Evolutionary conservation across 2,888 invertebrate species (phyloP), one percentile per base, ranked within the genome.

Genomic region (Oscheius sp.): DNA sequence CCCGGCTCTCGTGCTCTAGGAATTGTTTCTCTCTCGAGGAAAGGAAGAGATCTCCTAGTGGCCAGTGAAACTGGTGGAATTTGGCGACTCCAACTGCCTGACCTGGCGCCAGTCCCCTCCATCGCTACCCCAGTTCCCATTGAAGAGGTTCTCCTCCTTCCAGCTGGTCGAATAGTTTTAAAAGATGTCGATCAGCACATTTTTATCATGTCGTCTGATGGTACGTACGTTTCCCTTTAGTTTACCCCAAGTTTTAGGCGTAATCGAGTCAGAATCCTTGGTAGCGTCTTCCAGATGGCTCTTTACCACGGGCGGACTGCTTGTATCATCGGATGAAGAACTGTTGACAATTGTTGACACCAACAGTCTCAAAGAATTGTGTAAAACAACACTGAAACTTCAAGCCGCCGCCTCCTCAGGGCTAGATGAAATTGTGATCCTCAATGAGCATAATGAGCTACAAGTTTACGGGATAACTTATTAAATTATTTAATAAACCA

Each of bases 61-160:
- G 66, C 66, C 9, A 66, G 66, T 66, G 66, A 66, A 27, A 66
- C 66, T 5, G 66, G 66, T 2, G 66, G 66, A 6, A 52, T 66
- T n/a, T 66, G 66, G 66, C 6, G 35, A 35, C 52, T 66, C 2
- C 35, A 25, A 25, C 18, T 66, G 25, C 66, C 66, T 1, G 66
- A 66, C 6, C 29, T 66, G 21, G n/a, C 52, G 3, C 16, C 49
- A n/a, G 52, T 66, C 27, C 66, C 66, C 16, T 25, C 52, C 9
- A 66, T 66, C n/a, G 49, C 66, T 13, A 49, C 66, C 2, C 66
- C 66, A 1, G 35, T 52, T n/a, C 35, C 66, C 2, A 66, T 66
- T 27, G 29, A 66, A 52, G 35, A 52, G 18, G 21, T 66, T 12
- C 6, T 66, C n/a, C 52, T 52, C n/a, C 66, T 66, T 0, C 29